Conservation (phyloP, 2,888 invertebrate genomes). For the Germaria angustata region DNA sequence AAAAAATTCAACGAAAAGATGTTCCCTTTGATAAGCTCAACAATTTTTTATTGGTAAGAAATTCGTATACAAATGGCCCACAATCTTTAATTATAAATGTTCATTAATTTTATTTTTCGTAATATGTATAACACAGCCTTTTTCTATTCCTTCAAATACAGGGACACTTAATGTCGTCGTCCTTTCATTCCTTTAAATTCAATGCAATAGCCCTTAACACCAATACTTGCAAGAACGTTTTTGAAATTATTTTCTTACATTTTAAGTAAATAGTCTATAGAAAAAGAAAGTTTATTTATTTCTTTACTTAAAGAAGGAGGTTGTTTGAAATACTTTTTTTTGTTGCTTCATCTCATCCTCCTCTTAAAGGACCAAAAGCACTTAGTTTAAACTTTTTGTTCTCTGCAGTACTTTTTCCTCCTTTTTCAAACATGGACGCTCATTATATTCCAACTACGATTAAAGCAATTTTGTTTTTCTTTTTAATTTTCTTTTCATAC, state of each 20-base stretch:
- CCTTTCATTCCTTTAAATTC: not conserved
- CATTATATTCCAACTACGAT: slow-evolving; percentile 40
- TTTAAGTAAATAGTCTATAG: not conserved
- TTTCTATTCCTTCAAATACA: too few species aligned
- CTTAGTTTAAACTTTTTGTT: slow-evolving; percentile 9
- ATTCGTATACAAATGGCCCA: too few species aligned
- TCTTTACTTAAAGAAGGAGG: slow-evolving; percentile 17
- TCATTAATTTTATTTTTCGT: too few species aligned
- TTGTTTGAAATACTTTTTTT: slow-evolving; percentile 8
- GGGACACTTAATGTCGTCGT: not conserved
- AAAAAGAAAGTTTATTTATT: slow-evolving; percentile 41
- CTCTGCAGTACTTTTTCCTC: not conserved
- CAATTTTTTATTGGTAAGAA: too few species aligned
- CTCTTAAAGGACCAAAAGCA: slow-evolving; percentile 11
- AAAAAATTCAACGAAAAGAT: too few species aligned
- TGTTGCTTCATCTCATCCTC: not conserved
- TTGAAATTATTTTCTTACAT: not conserved
- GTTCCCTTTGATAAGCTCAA: too few species aligned
- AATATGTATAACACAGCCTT: too few species aligned
- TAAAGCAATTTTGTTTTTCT: slow-evolving; percentile 17
- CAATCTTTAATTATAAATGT: too few species aligned
- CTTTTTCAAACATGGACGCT: slow-evolving; percentile 31
- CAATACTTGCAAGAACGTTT: not conserved
- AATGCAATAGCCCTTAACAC: not conserved
- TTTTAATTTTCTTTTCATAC: slow-evolving; percentile 10